Percentiles rank a stretch among this genome's conserved stretches.
These are phyloP conservation scores for Drosophila differens DNA, from an alignment of 2,888 invertebrate species.

Conservation along the genomic window DNA sequence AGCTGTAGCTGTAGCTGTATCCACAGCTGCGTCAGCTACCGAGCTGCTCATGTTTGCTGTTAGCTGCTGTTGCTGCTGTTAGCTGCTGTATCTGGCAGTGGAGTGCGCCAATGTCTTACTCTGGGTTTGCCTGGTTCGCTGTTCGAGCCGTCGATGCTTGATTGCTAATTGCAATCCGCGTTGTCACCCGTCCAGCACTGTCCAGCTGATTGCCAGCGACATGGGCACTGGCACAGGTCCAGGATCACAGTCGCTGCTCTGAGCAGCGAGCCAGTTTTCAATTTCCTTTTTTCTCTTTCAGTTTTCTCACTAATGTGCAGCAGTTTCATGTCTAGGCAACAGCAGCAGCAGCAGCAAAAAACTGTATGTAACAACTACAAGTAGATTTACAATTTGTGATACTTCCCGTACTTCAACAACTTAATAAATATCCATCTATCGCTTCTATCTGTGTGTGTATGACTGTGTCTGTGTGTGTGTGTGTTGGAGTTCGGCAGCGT, in stretches of 20 bases:
- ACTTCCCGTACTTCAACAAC: constrained; percentile 78
- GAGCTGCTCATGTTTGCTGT: constrained; percentile 61
- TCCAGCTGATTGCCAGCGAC: constrained; percentile 60
- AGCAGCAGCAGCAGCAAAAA: constrained; percentile 25
- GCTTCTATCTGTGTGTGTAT: constrained; percentile 23
- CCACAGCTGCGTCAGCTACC: constrained; percentile 54
- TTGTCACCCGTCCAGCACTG: constrained; percentile 46
- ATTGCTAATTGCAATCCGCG: constrained; percentile 75
- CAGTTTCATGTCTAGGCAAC: constrained; percentile 10
- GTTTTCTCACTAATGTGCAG: constrained; percentile 41
- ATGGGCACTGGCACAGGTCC: constrained; percentile 26
- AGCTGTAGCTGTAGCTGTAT: constrained; percentile 23
- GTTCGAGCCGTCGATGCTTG: constrained; percentile 65
- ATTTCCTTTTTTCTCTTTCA: constrained; percentile 22
- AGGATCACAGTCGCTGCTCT: constrained; percentile 24
- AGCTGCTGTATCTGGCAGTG: constrained; percentile 7
- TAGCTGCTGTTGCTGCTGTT: constrained; percentile 33
- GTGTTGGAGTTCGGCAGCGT: constrained; percentile 42
- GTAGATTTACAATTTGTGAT: constrained; percentile 78
- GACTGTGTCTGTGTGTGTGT: constrained; percentile 21
- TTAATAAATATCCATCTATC: constrained; percentile 79
- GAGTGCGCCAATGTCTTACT: constrained; percentile 64
- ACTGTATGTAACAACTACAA: constrained; percentile 52
- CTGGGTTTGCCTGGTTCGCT: constrained; percentile 9
- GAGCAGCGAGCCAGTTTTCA: constrained; percentile 45